A percentile compares a stretch with the other conserved stretches of the same genome.
Evolutionary conservation across 2,113 vertebrate genomes (phyloP).

Genomic region (Sminthopsis crassicaudata): DNA sequence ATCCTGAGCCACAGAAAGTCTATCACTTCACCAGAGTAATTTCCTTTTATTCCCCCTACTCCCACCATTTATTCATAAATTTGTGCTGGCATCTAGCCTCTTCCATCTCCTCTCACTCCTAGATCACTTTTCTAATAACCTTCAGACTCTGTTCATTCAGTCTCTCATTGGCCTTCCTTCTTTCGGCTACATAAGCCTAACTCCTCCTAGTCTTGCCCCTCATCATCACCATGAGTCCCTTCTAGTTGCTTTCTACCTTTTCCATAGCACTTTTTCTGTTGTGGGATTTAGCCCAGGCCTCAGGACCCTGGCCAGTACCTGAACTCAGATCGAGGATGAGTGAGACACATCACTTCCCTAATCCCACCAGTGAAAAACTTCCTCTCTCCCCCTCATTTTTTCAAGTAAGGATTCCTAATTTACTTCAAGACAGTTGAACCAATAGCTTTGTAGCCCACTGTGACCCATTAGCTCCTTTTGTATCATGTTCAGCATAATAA

Average conservation of each 20-base stretch:
- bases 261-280: background rate
- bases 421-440: background rate
- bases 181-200: background rate
- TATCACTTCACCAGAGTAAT: slow-evolving; percentile 1
- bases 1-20: background rate
- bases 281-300: background rate
- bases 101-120: background rate
- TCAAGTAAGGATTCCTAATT: background rate
- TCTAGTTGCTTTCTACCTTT: background rate
- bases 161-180: background rate
- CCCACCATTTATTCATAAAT: background rate
- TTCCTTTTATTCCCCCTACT: background rate
- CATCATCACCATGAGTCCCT: background rate
- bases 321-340: background rate
- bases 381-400: background rate
- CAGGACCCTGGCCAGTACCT: slow-evolving; percentile 41
- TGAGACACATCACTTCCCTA: background rate
- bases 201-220: background rate
- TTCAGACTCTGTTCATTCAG: background rate
- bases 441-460: background rate
- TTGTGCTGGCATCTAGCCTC: slow-evolving; percentile 15
- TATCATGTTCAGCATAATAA: background rate
- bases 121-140: background rate
- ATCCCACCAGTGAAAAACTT: background rate
- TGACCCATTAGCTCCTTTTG: background rate